These are phyloP conservation scores for Syrista parreyssii DNA, from an alignment of 2,888 invertebrate genomes.

Conservation along the genomic window DNA sequence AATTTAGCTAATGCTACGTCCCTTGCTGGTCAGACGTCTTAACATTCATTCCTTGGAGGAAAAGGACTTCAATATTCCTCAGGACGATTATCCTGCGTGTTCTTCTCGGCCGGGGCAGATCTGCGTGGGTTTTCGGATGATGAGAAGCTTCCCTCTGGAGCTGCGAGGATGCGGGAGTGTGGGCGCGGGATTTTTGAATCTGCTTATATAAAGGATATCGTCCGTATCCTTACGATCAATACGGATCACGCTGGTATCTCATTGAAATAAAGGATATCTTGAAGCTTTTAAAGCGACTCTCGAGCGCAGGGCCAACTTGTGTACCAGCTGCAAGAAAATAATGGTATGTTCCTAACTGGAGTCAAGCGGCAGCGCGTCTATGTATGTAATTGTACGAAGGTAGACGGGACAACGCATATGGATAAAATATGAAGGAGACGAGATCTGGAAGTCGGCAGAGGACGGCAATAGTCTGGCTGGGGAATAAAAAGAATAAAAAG, in stretches of 20 bases:
- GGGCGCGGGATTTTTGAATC: neutral
- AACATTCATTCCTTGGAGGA: neutral
- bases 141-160: neutral
- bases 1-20: neutral
- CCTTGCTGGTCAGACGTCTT: neutral
- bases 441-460: neutral
- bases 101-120: neutral
- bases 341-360: neutral
- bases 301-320: neutral
- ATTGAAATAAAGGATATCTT: neutral
- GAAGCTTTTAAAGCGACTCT: neutral
- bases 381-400: neutral
- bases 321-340: neutral
- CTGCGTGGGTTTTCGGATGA: neutral
- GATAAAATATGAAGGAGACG: neutral
- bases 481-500: slow-evolving; percentile 12
- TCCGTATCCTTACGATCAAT: neutral
- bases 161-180: neutral
- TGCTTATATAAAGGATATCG: neutral
- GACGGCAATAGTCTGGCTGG: neutral
- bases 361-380: neutral
- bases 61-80: neutral
- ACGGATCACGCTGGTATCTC: neutral
- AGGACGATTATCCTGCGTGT: neutral
- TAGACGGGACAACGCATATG: neutral